Base-by-base conservation (phyloP, 2,797 vertebrate genomes). In the Tympanoctomys barrerae region DNA sequence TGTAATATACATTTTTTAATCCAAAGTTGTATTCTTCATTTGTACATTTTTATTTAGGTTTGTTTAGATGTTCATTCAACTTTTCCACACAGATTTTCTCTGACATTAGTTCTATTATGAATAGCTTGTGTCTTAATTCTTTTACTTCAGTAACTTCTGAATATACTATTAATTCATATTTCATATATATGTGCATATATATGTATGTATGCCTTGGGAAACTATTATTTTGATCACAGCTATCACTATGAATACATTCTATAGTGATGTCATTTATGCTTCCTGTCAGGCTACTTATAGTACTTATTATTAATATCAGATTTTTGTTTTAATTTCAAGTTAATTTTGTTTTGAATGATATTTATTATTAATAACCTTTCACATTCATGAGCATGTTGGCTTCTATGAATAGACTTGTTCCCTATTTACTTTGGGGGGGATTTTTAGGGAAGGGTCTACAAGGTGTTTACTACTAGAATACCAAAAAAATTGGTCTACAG, bases 301-400 rank as follows among this genome's bases (percentile, higher is more conserved):
- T 66, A 77, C 82, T 89, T 14, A 66, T 42, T 89, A 79, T 79
- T 7, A 71, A 68, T 62, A 80, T 57, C 13, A 83, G 2, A 84
- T 31, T 3, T 21, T 42, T 89, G 87, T 88, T 54, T 21, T 81
- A 81, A 61, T 94, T 92, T 91, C 7, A 75, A 78, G 42, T 77
- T 28, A 90, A 49, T 83, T 79, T 62, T 94, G 57, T 90, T 95
- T 82, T 81, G 36, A 96, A 93, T 91, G 87, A 81, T 90, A 91
- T 46, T 82, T 7, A 46, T 71, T 36, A 91, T 93, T 11, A 46
- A 19, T 62, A 70, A 31, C 1, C 2, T 89, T 94, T 90, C 19
- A 78, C 5, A 59, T 62, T 89, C 33, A 85, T 75, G 31, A 91
- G 59, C 66, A 80, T 86, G 24, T 10, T 52, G 22, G 61, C 81